Conservation (phyloP, 2,113 vertebrate genomes). For the Callopanchax toddi region DNA sequence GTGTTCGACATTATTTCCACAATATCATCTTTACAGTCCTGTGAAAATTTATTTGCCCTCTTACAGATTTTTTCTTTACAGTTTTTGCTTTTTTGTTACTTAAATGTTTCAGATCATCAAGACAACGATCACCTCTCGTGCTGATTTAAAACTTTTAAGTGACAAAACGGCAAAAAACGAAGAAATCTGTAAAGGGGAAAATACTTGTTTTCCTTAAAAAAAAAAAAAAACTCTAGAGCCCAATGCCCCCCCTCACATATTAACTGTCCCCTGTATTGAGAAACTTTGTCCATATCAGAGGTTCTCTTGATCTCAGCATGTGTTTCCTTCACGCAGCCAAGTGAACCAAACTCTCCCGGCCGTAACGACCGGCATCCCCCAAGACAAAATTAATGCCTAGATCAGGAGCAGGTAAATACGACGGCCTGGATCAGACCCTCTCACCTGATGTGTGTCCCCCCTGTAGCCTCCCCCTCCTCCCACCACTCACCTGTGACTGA, state of each 20-base stretch:
- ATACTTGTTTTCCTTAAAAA: no score
- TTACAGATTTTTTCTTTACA: no score
- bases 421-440: constrained; percentile 41
- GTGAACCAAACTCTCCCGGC: constrained; percentile 77
- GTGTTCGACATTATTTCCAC: background rate
- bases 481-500: constrained; percentile 55
- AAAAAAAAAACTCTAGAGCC: background rate
- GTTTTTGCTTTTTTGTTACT: no score
- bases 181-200: no score
- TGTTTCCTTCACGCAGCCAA: constrained; percentile 81
- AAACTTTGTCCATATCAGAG: constrained; percentile 31
- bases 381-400: constrained; percentile 85
- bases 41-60: no score
- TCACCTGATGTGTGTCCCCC: constrained; percentile 44
- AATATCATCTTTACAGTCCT: no score
- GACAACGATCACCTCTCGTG: no score
- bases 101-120: no score
- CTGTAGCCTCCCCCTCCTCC: background rate
- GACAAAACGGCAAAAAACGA: no score
- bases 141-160: no score
- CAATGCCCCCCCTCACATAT: background rate
- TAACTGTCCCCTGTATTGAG: constrained; percentile 3
- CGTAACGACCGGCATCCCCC: constrained; percentile 72
- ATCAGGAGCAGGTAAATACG: constrained; percentile 81
- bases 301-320: constrained; percentile 62